Evolutionary conservation across 2,888 invertebrate genomes (phyloP).

Genomic region (Limnephilus rhombicus): DNA sequence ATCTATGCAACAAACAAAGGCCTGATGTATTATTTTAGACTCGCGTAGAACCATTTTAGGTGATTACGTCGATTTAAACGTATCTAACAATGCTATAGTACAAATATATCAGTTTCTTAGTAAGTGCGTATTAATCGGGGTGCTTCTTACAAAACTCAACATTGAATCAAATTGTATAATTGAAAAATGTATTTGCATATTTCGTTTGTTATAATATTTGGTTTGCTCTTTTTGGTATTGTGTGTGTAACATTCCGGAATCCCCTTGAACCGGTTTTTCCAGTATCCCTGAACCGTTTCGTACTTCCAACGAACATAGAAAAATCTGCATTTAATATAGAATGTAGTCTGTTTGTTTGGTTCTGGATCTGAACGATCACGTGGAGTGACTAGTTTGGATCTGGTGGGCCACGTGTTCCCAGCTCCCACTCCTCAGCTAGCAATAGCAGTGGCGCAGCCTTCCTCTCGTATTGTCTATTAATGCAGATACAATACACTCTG

Average conservation of each 20-base stretch:
- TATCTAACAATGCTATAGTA: not conserved
- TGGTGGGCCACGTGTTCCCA: conserved; percentile 27
- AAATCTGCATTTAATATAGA: not conserved
- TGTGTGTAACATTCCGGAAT: conserved; percentile 34
- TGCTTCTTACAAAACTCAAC: not conserved
- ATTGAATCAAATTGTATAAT: conserved; percentile 16
- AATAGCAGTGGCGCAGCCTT: conserved; percentile 33
- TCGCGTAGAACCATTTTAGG: not conserved
- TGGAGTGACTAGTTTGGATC: conserved; percentile 30
- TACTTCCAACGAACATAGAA: not conserved
- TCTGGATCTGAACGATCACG: not conserved
- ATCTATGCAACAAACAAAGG: not conserved
- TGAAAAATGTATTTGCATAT: conserved; percentile 34
- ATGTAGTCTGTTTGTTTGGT: not conserved
- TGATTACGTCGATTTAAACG: not conserved
- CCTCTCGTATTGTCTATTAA: not conserved
- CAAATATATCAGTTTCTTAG: not conserved
- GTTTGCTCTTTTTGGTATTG: conserved; percentile 36
- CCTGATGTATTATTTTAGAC: not conserved
- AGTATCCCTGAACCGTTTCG: conserved; percentile 30
- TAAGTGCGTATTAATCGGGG: not conserved
- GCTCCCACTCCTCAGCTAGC: conserved; percentile 27
- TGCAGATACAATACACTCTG: conserved; percentile 19
- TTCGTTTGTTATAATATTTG: conserved; percentile 30
- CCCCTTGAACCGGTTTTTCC: conserved; percentile 40